Base-by-base conservation (phyloP, 2,113 vertebrate species). In the Axis porcinus region DNA sequence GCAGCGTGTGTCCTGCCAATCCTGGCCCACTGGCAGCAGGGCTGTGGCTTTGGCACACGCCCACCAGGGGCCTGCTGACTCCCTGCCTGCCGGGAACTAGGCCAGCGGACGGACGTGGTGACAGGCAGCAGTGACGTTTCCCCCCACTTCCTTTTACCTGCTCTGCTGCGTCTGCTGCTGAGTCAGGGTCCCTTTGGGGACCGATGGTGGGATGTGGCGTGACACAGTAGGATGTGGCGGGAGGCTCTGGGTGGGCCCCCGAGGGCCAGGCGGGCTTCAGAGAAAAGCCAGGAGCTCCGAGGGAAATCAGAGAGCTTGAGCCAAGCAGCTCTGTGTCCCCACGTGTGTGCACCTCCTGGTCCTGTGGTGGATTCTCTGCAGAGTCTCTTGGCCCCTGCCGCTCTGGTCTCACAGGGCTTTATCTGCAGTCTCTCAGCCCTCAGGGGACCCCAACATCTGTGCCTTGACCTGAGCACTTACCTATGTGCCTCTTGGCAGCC, bases 71-170 rank as follows among this genome's bases (percentile, higher is more conserved):
- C 33, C 21, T 55, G 81, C 33, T 5, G 47, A 70, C 91, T 94
- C 84, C 86, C 55, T 12, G 88, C 30, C 64, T 96, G 89, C 97
- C 57, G 47, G 96, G 95, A 97, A 97, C 74, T 83, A 28, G 93
- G 94, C 87, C 91, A 88, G 57, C 2, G 5, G 92, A 82, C 47
- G 58, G 89, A 94, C 50, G 47, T 23, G 27, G 92, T 94, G 82
- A 85, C 79, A 43, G 62, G 67, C 67, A 19, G 16, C 27, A 2
- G 87, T 96, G 95, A 95, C 58, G n/a, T 87, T 28, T 57, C 21
- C 79, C 62, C 62, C 93, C 96, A 97, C 95, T 86, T 98, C 97
- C 93, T 97, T 89, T 76, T 9, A 40, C 87, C 60, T 55, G 50
- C 81, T 54, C 57, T 16, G 45, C 89, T 14, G 8, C 3, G 19